Evolutionary conservation across 92 coral and sea anemone genomes (phyloP).

Genomic region (Umimayanthus chanpuru): DNA sequence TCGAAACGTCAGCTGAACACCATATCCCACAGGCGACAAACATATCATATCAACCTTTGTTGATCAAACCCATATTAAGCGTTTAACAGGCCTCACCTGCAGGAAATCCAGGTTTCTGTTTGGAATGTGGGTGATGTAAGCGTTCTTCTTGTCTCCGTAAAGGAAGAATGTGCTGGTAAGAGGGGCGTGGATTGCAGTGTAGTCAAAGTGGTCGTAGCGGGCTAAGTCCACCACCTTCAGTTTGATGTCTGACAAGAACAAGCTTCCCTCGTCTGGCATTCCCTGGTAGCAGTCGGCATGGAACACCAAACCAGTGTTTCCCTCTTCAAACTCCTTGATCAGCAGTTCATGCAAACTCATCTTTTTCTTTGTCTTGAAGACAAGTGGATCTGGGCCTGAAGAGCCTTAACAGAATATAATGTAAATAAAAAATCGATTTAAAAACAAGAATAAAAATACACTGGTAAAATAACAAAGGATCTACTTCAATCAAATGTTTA

Average conservation of each 20-base stretch:
- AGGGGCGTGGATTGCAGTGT: conserved; percentile 57
- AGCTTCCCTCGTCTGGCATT: background rate
- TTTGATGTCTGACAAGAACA: conserved; percentile 41
- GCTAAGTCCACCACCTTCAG: conserved; percentile 72
- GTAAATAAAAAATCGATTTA: no score
- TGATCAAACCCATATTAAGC: no score
- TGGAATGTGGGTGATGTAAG: conserved; percentile 74
- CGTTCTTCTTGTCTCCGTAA: conserved; percentile 67
- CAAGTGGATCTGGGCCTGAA: conserved; percentile 1
- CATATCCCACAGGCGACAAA: no score
- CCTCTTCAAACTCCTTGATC: conserved; percentile 18
- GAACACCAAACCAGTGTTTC: conserved; percentile 11
- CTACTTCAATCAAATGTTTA: no score
- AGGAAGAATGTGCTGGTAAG: conserved; percentile 65
- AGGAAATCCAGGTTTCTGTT: conserved; percentile 71
- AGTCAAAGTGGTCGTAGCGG: conserved; percentile 77
- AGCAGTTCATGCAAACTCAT: conserved; percentile 14
- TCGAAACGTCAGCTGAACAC: no score
- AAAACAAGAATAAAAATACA: no score
- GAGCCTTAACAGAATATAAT: background rate
- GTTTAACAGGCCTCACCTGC: conserved; percentile 68
- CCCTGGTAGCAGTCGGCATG: background rate
- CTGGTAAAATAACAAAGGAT: no score
- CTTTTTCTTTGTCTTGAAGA: conserved; percentile 3
- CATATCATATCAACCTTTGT: no score